Evolutionary conservation across 1,140 invertebrate genomes (phyloP), one percentile per base, ranked within the genome.

Genomic region (Aphis craccivora): DNA sequence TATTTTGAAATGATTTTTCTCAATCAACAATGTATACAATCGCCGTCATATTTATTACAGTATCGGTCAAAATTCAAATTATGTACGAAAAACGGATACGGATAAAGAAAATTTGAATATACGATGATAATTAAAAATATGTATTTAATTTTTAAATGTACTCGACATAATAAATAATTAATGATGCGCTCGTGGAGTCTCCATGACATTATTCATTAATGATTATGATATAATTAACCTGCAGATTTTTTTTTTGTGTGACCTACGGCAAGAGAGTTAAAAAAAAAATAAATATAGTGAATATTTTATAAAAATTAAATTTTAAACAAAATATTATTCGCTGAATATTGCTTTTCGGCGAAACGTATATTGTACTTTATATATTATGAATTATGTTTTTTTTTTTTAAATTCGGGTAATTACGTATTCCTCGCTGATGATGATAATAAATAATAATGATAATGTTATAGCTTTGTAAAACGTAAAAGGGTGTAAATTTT

Each of bases 191-290:
- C 4, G n/a, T 7, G 14, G 30, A 76, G n/a, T 76, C 60, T 22
- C 60, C 14, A n/a, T 76, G 60, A 35, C 60, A 76, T 76, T 76
- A 76, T 76, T 76, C 11, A 76, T 76, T 76, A 76, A 76, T n/a
- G 14, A 76, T 76, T 76, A 76, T n/a, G 60, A n/a, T 76, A 76
- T n/a, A 76, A 76, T 76, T 76, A 76, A 76, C 60, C 60, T n/a
- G 60, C 14, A 76, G 30, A n/a, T 76, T 76, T 67, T 67, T 67
- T n/a, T 25, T 76, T n/a, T 76, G n/a, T n/a, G 11, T 22, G 4
- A n/a, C 60, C 60, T 6, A n/a, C 60, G 18, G 60, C 14, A n/a
- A 76, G 60, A 76, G 11, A 76, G 3, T 76, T n/a, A 18, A 76
- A 76, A 76, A 67, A 67, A 22, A n/a, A 67, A 40, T n/a, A n/a